These are phyloP conservation scores for Acanthacorydalis orientalis DNA, from an alignment of 2,888 invertebrate species.

Conservation along the genomic window DNA sequence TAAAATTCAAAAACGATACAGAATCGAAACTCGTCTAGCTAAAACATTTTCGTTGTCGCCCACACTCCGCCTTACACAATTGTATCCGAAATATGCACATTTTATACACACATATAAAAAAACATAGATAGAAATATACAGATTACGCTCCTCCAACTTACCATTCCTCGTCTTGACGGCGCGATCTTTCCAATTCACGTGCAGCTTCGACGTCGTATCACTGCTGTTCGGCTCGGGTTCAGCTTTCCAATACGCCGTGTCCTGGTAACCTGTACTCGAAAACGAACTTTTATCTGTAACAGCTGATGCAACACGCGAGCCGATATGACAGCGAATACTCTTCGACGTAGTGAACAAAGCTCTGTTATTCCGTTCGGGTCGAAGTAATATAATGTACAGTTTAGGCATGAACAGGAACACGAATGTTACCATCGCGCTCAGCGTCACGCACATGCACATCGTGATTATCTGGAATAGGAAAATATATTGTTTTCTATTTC, in stretches of 20 bases:
- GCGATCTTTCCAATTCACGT: slow-evolving; percentile 13
- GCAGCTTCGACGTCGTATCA: slow-evolving; percentile 8
- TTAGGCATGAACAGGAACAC: slow-evolving; percentile 60
- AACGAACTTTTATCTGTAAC: slow-evolving; percentile 23
- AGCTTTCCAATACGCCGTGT: background rate
- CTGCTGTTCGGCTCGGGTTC: slow-evolving; percentile 16
- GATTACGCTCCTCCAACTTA: too few species aligned
- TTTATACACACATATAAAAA: too few species aligned
- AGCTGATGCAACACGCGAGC: slow-evolving; percentile 30
- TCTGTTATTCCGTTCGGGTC: slow-evolving; percentile 60
- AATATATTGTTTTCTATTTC: too few species aligned
- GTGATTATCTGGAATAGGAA: slow-evolving; percentile 15
- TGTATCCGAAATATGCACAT: too few species aligned
- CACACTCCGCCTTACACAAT: too few species aligned
- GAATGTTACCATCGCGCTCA: slow-evolving; percentile 55
- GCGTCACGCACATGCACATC: slow-evolving; percentile 50
- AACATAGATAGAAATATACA: too few species aligned
- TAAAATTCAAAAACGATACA: too few species aligned
- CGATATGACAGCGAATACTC: slow-evolving; percentile 52
- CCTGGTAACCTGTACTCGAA: slow-evolving; percentile 4
- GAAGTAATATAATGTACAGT: slow-evolving; percentile 54
- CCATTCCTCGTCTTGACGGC: background rate
- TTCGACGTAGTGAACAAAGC: slow-evolving; percentile 58
- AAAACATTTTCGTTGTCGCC: too few species aligned
- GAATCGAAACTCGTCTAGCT: too few species aligned